Evolutionary conservation across 2,888 invertebrate species (phyloP).

Genomic region (Melipona bicolor): DNA sequence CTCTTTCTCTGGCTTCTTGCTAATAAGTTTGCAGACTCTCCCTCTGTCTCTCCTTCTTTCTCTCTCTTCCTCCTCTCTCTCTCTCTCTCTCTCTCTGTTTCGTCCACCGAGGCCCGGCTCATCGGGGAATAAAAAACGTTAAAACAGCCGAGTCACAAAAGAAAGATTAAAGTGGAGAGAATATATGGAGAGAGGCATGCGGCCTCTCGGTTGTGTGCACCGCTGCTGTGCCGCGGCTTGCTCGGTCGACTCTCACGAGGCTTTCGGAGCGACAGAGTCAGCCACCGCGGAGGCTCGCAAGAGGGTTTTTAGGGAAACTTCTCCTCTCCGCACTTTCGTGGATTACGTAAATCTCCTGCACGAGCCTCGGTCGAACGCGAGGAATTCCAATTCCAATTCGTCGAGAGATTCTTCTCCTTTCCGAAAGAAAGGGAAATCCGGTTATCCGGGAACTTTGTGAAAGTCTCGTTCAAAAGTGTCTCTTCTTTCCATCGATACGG

Average conservation of each 20-base stretch:
- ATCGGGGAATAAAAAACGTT: conserved; percentile 80
- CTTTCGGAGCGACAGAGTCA: conserved; percentile 20
- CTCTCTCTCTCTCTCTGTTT: conserved; percentile 14
- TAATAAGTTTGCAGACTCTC: conserved; percentile 65
- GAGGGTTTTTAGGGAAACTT: conserved; percentile 33
- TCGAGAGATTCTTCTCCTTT: neutral
- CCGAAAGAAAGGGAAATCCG: neutral
- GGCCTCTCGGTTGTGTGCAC: conserved; percentile 57
- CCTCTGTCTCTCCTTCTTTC: conserved; percentile 35
- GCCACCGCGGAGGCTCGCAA: conserved; percentile 20
- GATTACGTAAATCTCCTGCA: conserved; percentile 29
- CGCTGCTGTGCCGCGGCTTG: conserved; percentile 42
- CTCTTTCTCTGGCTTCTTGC: conserved; percentile 66
- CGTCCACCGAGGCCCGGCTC: conserved; percentile 65
- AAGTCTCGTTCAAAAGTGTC: neutral
- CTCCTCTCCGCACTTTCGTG: neutral
- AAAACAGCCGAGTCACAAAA: conserved; percentile 83
- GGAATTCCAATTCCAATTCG: neutral
- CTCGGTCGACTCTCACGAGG: conserved; percentile 43
- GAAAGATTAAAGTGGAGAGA: conserved; percentile 79
- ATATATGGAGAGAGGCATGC: conserved; percentile 76
- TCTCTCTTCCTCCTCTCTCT: conserved; percentile 8
- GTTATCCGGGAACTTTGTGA: neutral
- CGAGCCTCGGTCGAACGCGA: neutral
- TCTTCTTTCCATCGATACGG: neutral